Evolutionary conservation across 2,797 vertebrate species (phyloP).

Genomic region (Epinephelus awoara): DNA sequence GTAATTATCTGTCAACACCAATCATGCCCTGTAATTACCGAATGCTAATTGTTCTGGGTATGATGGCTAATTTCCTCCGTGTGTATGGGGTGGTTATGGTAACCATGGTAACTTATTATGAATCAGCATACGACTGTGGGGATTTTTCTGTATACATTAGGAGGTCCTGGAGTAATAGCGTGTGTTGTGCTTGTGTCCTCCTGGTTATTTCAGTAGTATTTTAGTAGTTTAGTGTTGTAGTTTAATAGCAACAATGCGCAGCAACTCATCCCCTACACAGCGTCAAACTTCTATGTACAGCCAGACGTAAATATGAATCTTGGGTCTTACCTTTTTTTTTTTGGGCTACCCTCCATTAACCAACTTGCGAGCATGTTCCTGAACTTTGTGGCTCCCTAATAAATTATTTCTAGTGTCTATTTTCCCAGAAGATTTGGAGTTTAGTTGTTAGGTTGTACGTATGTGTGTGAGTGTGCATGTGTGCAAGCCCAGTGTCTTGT

Average conservation of each 20-base stretch:
- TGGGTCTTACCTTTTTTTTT: background rate
- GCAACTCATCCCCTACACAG: background rate
- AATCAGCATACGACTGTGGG: too few relatives aligned
- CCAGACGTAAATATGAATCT: background rate
- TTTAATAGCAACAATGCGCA: background rate
- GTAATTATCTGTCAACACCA: constrained; percentile 15
- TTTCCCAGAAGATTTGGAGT: background rate
- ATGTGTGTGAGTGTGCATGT: constrained; percentile 7
- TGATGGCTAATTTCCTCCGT: background rate
- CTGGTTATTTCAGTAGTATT: too few relatives aligned
- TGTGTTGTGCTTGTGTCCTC: background rate
- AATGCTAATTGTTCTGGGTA: background rate
- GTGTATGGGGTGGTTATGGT: background rate
- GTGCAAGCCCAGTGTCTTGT: constrained; percentile 27
- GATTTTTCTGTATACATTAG: background rate
- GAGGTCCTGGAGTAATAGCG: too few relatives aligned
- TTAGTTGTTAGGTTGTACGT: background rate
- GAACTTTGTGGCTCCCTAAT: background rate
- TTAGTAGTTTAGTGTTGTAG: too few relatives aligned
- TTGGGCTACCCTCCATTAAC: too few relatives aligned
- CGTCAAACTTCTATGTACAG: background rate
- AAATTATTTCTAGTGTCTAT: background rate
- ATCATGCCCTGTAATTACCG: background rate
- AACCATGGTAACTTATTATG: background rate
- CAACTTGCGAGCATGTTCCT: background rate